phyloP scores from a whole-genome alignment of 2,888 invertebrate genomes.

The Clepsis dumicolana region DNA sequence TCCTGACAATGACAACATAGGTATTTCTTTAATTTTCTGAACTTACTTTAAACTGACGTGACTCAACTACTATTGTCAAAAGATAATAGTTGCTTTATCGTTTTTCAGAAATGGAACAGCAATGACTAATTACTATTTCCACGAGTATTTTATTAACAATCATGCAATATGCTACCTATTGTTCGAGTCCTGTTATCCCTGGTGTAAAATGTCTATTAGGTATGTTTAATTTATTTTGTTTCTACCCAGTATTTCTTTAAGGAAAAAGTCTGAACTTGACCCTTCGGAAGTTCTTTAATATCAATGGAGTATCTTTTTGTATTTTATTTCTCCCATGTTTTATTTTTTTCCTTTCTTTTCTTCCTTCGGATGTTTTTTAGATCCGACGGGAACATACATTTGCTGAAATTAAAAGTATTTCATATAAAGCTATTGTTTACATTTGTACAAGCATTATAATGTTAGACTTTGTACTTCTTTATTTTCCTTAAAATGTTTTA shows the following conservation, averaged over 20 bases:
- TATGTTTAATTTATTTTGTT: neutral
- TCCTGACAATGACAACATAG: neutral
- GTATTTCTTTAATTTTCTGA: neutral
- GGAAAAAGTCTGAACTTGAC: no score
- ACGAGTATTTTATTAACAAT: constrained; percentile 15
- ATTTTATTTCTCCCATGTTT: no score
- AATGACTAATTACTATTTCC: no score
- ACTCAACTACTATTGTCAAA: constrained; percentile 12
- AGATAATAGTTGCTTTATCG: constrained; percentile 7
- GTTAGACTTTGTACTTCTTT: neutral
- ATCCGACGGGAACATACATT: no score
- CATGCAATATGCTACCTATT: constrained; percentile 7
- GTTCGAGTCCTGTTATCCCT: neutral
- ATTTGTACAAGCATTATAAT: neutral
- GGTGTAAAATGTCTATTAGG: neutral
- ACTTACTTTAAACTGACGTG: neutral
- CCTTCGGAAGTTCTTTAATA: no score
- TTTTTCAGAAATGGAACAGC: neutral
- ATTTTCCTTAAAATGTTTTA: neutral
- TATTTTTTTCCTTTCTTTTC: no score
- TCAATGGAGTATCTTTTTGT: no score
- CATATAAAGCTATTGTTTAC: neutral
- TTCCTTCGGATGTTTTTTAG: no score
- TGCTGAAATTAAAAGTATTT: neutral
- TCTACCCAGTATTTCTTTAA: no score